These are phyloP conservation scores for Diadema setosum DNA, from an alignment of 35 echinoderm and acorn worm genomes.

Conservation along the genomic window DNA sequence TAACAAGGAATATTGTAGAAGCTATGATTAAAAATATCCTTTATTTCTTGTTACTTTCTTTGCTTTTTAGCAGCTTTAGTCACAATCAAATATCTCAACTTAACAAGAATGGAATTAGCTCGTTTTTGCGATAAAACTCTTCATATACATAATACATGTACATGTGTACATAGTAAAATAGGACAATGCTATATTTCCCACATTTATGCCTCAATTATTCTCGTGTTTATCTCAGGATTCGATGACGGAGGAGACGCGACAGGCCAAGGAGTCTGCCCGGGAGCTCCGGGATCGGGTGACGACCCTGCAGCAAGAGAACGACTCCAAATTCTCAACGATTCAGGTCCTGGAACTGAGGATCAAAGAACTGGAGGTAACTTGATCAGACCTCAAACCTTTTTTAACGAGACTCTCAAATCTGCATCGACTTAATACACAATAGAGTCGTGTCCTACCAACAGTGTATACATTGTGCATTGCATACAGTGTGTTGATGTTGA, in stretches of 20 bases:
- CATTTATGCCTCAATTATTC: background rate
- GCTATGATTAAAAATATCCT: too few relatives aligned
- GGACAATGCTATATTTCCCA: background rate
- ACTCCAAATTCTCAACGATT: background rate
- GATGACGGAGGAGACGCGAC: background rate
- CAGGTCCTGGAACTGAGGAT: background rate
- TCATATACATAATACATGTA: background rate
- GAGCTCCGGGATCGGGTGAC: background rate
- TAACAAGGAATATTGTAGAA: too few relatives aligned
- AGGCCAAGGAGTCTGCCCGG: background rate
- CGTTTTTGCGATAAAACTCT: background rate
- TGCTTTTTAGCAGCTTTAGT: background rate
- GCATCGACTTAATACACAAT: background rate
- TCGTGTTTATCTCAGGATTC: background rate
- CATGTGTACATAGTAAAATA: background rate
- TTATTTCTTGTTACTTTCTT: too few relatives aligned
- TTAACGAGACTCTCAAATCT: background rate
- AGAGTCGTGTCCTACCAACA: background rate
- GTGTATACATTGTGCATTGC: background rate
- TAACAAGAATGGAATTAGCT: background rate
- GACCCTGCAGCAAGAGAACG: background rate
- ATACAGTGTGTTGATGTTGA: background rate
- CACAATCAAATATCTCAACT: background rate
- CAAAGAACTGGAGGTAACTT: background rate
- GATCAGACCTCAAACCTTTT: background rate